Evolutionary conservation across 2,888 invertebrate genomes (phyloP), one percentile per base, ranked within the genome.

Genomic region (Amitus sp.): DNA sequence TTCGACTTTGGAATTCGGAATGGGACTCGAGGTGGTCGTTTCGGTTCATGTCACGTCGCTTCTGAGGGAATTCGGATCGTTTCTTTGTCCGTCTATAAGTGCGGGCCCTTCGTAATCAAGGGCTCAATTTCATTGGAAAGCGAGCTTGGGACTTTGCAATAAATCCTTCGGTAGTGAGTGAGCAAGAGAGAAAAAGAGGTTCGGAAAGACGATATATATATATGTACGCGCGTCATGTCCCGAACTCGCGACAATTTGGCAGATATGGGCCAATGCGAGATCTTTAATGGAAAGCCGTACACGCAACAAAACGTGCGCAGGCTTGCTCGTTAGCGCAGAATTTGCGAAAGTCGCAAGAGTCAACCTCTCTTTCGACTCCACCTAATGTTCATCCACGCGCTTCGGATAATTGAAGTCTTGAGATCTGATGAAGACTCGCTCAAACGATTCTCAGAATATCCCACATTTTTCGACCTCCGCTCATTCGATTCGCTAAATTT

Each of bases 321-420:
- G 43, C 43, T 34, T 58, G 68, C 69, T 72, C 70, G 72, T 72
- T 72, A 71, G 70, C 55, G 65, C 65, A 62, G 66, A 69, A 68
- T 72, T 71, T 71, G 70, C 66, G 72, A 72, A 72, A 72, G 70
- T 68, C 68, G 70, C 68, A 52, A 69, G 70, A 69, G 67, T 46
- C 54, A 47, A 30, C 53, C 55, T 42, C 50, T 55, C 46, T 58
- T 47, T 58, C 63, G 64, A 53, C 63, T 65, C 67, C 69, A 70
- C 70, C 71, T 72, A 70, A 71, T 72, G 67, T 49, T 12, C 64
- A 58, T 27, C 6, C 28, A 67, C n/a, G 45, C 51, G 47, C 65
- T 65, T 58, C 59, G 65, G 39, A 43, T 40, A 65, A 55, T 30
- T 55, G 60, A 37, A 37, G 15, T 37, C 37, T 7, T 2, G 15